A percentile compares a stretch with the other conserved stretches of the same genome.
These are phyloP conservation scores for Nymphalis io DNA, from an alignment of 1,140 invertebrate genomes.

Conservation along the genomic window DNA sequence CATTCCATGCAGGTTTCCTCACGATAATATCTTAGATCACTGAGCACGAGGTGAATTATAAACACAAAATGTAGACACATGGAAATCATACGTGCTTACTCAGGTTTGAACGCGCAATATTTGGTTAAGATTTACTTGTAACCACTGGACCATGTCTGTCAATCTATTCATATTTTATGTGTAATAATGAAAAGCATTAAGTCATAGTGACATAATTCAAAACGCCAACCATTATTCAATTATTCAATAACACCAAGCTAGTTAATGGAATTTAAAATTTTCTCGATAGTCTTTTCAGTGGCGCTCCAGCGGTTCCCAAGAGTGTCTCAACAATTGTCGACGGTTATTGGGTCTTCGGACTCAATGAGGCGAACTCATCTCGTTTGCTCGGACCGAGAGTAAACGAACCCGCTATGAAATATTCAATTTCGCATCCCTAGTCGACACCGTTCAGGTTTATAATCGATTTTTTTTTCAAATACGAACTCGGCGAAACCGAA, in stretches of 20 bases:
- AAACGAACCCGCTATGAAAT: slow-evolving; percentile 44
- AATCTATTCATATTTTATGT: no score
- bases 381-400: slow-evolving; percentile 36
- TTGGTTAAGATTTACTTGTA: no score
- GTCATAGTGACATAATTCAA: background rate
- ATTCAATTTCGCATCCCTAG: slow-evolving; percentile 47
- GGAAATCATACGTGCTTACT: no score
- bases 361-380: slow-evolving; percentile 46
- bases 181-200: no score
- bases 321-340: slow-evolving; percentile 41
- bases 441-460: slow-evolving; percentile 38
- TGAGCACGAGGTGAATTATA: no score
- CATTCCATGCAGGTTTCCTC: no score
- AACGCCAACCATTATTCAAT: slow-evolving; percentile 5
- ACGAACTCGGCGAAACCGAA: slow-evolving; percentile 8
- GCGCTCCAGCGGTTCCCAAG: slow-evolving; percentile 19
- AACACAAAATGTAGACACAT: no score
- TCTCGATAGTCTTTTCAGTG: slow-evolving; percentile 20
- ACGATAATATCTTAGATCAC: no score
- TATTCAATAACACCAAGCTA: slow-evolving; percentile 4
- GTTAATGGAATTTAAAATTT: slow-evolving; percentile 32
- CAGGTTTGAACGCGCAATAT: no score
- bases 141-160: no score
- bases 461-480: slow-evolving; percentile 37
- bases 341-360: slow-evolving; percentile 41